These are phyloP conservation scores for Amphiura filiformis DNA, from an alignment of 35 echinoderm and acorn worm species.

Conservation along the genomic window DNA sequence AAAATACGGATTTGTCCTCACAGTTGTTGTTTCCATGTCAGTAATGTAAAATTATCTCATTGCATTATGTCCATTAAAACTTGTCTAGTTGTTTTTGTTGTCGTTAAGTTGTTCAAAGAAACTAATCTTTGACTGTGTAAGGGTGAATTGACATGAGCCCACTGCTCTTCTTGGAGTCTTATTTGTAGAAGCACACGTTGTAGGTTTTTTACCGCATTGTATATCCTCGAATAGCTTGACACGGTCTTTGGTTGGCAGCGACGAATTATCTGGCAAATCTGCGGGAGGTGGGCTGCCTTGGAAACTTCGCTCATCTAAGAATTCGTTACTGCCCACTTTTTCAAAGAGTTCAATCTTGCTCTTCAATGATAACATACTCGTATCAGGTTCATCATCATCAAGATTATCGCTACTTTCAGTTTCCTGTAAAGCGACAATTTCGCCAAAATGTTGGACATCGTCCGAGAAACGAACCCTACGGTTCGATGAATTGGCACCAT, in stretches of 20 bases:
- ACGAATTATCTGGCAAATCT: neutral
- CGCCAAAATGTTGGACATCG: conserved; percentile 68
- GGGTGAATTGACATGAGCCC: conserved; percentile 31
- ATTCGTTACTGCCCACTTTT: conserved; percentile 24
- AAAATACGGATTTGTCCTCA: no score
- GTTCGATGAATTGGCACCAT: conserved; percentile 1
- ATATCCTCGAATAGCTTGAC: conserved; percentile 59
- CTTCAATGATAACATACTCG: conserved; percentile 4
- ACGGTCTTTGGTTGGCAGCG: conserved; percentile 33
- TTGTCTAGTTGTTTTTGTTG: neutral
- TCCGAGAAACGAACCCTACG: conserved; percentile 78
- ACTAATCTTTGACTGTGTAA: conserved; percentile 53
- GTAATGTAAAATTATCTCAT: no score
- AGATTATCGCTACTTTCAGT: conserved; percentile 1
- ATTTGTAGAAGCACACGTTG: neutral
- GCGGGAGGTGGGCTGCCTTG: neutral
- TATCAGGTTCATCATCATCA: conserved; percentile 18
- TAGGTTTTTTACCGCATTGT: conserved; percentile 9
- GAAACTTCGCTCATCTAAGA: neutral
- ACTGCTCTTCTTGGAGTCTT: conserved; percentile 44
- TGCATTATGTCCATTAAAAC: no score
- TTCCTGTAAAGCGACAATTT: neutral
- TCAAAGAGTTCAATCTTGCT: conserved; percentile 61
- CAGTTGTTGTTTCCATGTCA: no score
- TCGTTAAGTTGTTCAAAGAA: conserved; percentile 46